A percentile compares a stretch with the other conserved stretches of the same genome.
These are phyloP conservation scores for Menidia menidia DNA, from an alignment of 2,797 vertebrate genomes.

Conservation along the genomic window DNA sequence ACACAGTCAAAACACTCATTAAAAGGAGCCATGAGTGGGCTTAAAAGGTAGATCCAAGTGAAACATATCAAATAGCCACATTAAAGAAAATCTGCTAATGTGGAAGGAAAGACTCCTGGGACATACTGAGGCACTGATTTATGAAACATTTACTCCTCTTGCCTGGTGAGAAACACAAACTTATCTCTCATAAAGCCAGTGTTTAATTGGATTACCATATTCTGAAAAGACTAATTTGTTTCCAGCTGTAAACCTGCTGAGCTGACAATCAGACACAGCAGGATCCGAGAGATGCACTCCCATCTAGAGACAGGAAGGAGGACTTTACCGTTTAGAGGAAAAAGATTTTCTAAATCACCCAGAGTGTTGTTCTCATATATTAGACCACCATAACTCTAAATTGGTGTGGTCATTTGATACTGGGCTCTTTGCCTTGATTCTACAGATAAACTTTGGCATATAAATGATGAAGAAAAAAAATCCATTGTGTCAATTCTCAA, in stretches of 20 bases:
- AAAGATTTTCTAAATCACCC: not conserved
- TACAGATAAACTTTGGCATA: not conserved
- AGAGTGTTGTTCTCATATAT: not conserved
- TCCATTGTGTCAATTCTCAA: not conserved
- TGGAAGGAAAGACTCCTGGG: slow-evolving; percentile 17
- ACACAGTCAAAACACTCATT: slow-evolving; percentile 32
- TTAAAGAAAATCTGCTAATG: slow-evolving; percentile 31
- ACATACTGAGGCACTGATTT: slow-evolving; percentile 31
- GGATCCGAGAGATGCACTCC: slow-evolving; percentile 24
- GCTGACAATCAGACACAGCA: slow-evolving; percentile 49
- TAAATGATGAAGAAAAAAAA: not conserved
- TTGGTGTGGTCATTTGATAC: not conserved
- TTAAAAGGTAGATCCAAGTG: slow-evolving; percentile 39
- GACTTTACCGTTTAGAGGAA: slow-evolving; percentile 13
- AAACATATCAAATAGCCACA: slow-evolving; percentile 43
- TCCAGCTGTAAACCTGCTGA: slow-evolving; percentile 64
- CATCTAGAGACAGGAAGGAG: slow-evolving; percentile 9
- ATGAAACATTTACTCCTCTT: slow-evolving; percentile 55
- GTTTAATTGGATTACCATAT: slow-evolving; percentile 69
- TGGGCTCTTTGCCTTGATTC: not conserved
- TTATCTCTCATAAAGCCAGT: slow-evolving; percentile 51
- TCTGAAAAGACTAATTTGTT: slow-evolving; percentile 67
- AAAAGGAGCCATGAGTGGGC: slow-evolving; percentile 13
- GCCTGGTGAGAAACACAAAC: slow-evolving; percentile 43
- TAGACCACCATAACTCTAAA: slow-evolving; percentile 1